Evolutionary conservation across 1,140 invertebrate genomes (phyloP).

Genomic region (Drosophila arizonae): DNA sequence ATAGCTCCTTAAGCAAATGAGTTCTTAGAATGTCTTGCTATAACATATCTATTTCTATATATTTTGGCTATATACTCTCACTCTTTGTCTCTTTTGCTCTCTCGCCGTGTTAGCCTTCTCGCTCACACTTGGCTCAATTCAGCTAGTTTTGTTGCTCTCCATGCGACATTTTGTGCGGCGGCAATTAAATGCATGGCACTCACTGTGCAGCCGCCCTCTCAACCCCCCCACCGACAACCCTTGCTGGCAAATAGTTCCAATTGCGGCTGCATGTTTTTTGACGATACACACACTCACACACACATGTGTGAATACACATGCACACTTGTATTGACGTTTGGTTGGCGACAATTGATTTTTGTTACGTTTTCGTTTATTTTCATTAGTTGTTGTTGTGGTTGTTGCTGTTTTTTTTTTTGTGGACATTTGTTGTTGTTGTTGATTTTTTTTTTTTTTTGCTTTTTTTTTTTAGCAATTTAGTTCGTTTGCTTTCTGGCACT

Average conservation of each 20-base stretch:
- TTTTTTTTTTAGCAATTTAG: slow-evolving; percentile 74
- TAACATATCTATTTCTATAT: no score
- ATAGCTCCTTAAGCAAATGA: no score
- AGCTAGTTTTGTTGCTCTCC: no score
- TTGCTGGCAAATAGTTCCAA: slow-evolving; percentile 66
- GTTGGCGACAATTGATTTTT: slow-evolving; percentile 81
- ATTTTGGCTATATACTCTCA: background rate
- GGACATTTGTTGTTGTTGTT: slow-evolving; percentile 32
- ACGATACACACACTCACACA: slow-evolving; percentile 42
- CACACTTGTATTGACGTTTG: slow-evolving; percentile 77
- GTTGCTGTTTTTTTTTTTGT: slow-evolving; percentile 31
- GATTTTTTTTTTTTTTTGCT: slow-evolving; percentile 52
- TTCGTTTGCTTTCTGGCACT: slow-evolving; percentile 77
- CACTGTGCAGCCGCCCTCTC: background rate
- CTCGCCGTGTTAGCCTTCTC: background rate
- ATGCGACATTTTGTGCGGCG: slow-evolving; percentile 38
- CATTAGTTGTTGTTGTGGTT: slow-evolving; percentile 46
- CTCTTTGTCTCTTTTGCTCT: background rate
- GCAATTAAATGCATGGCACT: slow-evolving; percentile 66
- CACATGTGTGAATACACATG: slow-evolving; percentile 36
- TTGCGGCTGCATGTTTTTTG: slow-evolving; percentile 71
- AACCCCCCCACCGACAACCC: background rate
- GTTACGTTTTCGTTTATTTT: slow-evolving; percentile 81
- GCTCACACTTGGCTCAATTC: no score
- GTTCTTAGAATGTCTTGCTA: no score